Evolutionary conservation across 2,888 invertebrate genomes (phyloP), one percentile per base, ranked within the genome.

Genomic region (Epirrhoe alternata): DNA sequence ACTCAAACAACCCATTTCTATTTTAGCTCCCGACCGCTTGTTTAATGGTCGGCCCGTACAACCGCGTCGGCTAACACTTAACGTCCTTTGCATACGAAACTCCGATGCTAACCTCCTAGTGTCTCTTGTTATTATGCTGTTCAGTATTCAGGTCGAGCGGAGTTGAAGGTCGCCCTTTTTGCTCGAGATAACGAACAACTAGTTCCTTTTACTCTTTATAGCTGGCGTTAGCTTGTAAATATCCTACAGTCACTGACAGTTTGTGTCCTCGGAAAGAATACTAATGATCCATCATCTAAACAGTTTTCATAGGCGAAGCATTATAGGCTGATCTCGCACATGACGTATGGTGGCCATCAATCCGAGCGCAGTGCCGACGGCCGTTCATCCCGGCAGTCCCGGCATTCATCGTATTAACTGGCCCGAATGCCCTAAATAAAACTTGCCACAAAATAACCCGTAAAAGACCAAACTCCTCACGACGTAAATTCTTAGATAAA

Each of bases 1-100:
- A 87, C 90, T 92, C 91, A 92, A 93, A 92, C 89, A 91, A 88
- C 87, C 92, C 91, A 92, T 92, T 92, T 88, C 92, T 92, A 92
- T 90, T 92, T 91, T 86, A 89, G 87, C 88, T 87, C 85, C 83
- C 86, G 84, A 86, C 88, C 89, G 87, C 89, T 90, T 92, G 92
- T 91, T 92, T 92, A 92, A 92, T 91, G 92, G 91, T 90, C 88
- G 89, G 87, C 83, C 90, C 87, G 90, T 91, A 92, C 90, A 87
- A 89, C 89, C 90, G 89, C 90, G 88, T 84, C 88, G 90, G 90
- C 90, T 90, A 90, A 89, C 89, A 91, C 89, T 90, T 92, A 88
- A 92, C 93, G 92, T 91, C 90, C 92, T 93, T 93, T 93, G 93
- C 92, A 93, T 92, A 92, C 92, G 88, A 90, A 92, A 91, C 85